phyloP scores from a whole-genome alignment of 1,140 invertebrate genomes.

The Anadara kagoshimensis region DNA sequence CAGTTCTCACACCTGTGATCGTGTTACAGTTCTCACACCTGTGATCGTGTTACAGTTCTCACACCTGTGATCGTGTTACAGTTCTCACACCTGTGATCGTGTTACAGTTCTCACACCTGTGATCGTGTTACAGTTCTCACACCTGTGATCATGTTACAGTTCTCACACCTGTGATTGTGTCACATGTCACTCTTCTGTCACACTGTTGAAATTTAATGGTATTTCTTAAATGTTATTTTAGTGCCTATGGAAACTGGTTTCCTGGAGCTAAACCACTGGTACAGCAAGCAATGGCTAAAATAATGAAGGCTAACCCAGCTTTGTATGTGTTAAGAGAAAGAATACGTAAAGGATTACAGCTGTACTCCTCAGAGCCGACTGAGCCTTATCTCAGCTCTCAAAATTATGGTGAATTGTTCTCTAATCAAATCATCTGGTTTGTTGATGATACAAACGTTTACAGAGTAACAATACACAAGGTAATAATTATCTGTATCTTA shows the following conservation, averaged over 20 bases:
- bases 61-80: too few relatives aligned
- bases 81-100: too few relatives aligned
- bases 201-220: too few relatives aligned
- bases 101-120: too few relatives aligned
- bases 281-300: conserved; percentile 99
- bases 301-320: conserved; percentile 99
- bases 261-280: conserved; percentile 98
- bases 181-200: too few relatives aligned
- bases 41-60: too few relatives aligned
- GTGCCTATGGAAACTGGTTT: conserved; percentile 99
- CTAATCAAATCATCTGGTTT: conserved; percentile 99
- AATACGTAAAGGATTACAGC: conserved; percentile 97
- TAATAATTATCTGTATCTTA: too few relatives aligned
- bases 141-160: too few relatives aligned
- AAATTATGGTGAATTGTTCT: conserved; percentile 99
- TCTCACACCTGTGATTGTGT: too few relatives aligned
- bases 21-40: too few relatives aligned
- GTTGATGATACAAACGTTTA: conserved; percentile 99
- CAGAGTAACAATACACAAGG: conserved; percentile 98
- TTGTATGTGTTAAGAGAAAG: conserved; percentile 97
- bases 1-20: too few relatives aligned
- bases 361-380: conserved; percentile 99
- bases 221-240: conserved; percentile 47
- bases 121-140: too few relatives aligned
- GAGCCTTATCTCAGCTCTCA: conserved; percentile 99